Evolutionary conservation across 2,888 invertebrate species (phyloP).

Genomic region (Synergus umbraculus): DNA sequence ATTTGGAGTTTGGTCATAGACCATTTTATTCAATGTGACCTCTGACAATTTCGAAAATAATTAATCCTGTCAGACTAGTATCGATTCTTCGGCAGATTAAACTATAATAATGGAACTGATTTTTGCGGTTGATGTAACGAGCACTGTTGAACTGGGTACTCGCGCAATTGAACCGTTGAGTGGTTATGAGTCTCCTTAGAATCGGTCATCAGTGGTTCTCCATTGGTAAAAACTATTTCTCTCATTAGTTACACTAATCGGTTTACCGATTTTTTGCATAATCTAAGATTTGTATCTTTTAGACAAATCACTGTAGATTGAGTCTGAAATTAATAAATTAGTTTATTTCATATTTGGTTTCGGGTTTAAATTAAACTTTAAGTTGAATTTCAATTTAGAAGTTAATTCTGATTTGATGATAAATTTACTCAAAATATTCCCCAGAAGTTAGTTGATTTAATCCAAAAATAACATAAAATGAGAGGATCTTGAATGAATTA

Average conservation of each 20-base stretch:
- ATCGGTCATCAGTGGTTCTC: conserved; percentile 61
- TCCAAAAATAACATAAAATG: neutral
- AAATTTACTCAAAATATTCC: neutral
- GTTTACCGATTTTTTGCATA: neutral
- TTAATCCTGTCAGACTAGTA: conserved; percentile 65
- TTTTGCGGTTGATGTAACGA: conserved; percentile 74
- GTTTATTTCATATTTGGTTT: too few species aligned
- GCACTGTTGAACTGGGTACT: conserved; percentile 68
- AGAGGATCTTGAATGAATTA: conserved; percentile 13
- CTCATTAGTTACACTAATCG: neutral
- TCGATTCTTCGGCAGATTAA: conserved; percentile 67
- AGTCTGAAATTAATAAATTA: too few species aligned
- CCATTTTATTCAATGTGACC: conserved; percentile 25
- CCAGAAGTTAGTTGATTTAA: neutral
- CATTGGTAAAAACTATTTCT: conserved; percentile 32
- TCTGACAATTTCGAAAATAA: conserved; percentile 53
- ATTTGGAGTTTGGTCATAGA: neutral
- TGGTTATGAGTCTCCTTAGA: conserved; percentile 72
- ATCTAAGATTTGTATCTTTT: too few species aligned
- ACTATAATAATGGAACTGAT: conserved; percentile 70
- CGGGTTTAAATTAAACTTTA: neutral
- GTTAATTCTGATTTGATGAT: neutral
- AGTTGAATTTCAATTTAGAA: neutral
- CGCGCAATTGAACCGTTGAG: conserved; percentile 71
- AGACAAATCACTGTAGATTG: too few species aligned